Conservation (phyloP, 2,797 vertebrate species). For the Arrhamphus sclerolepis region DNA sequence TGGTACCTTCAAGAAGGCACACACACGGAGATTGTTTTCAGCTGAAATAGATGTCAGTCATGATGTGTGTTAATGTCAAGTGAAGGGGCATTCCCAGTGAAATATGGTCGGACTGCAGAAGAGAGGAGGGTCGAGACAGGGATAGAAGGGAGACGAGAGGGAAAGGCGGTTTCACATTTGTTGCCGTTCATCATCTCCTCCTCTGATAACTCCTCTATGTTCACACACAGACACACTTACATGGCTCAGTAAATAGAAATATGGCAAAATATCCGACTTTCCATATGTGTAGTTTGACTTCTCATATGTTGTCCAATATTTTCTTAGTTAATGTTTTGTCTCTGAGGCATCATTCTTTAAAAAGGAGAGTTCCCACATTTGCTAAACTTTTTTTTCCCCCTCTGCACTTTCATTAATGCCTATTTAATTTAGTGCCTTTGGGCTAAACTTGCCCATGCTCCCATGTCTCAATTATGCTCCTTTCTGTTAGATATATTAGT, state of each 20-base stretch:
- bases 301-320: not conserved
- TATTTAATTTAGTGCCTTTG: constrained; percentile 31
- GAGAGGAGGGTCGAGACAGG: constrained; percentile 1
- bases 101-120: constrained; percentile 27
- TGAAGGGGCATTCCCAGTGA: constrained; percentile 13
- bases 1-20: not conserved
- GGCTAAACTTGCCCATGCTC: constrained; percentile 31
- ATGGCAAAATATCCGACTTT: constrained; percentile 10
- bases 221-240: not conserved
- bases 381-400: not conserved
- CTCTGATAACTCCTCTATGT: not conserved
- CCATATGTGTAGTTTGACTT: not conserved
- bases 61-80: constrained; percentile 44
- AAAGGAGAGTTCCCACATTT: constrained; percentile 44
- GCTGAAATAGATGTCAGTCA: constrained; percentile 47
- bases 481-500: constrained; percentile 59
- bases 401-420: constrained; percentile 22
- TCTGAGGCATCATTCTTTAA: constrained; percentile 33
- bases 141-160: constrained; percentile 14
- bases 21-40: constrained; percentile 6
- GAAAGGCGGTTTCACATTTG: constrained; percentile 35
- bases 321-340: constrained; percentile 8
- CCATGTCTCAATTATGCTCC: constrained; percentile 36
- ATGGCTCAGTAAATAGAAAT: too few species aligned
- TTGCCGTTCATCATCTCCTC: constrained; percentile 33